Percentiles rank a stretch among this genome's conserved stretches.
Conservation (phyloP, 2,113 vertebrate genomes). For the Lagopus muta region DNA sequence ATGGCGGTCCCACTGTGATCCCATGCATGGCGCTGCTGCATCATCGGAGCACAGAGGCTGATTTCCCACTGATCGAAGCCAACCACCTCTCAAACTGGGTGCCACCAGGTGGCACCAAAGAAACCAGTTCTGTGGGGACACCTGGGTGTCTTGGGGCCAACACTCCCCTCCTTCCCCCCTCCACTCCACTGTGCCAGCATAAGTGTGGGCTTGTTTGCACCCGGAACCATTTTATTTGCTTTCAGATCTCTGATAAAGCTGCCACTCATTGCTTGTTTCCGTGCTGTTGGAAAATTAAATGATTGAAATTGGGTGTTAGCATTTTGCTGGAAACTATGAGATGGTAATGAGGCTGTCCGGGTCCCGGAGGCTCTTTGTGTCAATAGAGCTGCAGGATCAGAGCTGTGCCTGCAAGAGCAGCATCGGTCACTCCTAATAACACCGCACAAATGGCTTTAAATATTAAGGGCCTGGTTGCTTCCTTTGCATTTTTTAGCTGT, state of each 20-base stretch:
- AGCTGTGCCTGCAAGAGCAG: background rate
- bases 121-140: background rate
- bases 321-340: background rate
- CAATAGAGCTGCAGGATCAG: background rate
- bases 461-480: background rate
- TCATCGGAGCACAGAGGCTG: background rate
- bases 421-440: rapidly evolving
- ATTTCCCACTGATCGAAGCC: too few species aligned
- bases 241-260: background rate
- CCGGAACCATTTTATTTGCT: rapidly evolving
- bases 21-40: background rate
- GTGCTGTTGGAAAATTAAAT: background rate
- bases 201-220: background rate
- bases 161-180: rapidly evolving
- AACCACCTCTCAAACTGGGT: background rate
- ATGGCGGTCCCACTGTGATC: too few species aligned
- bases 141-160: background rate
- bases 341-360: background rate
- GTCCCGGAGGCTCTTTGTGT: background rate
- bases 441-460: background rate
- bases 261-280: background rate
- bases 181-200: rapidly evolving
- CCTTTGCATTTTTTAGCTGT: background rate
- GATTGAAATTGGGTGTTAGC: background rate
- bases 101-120: background rate